A percentile compares a stretch with the other conserved stretches of the same genome.
phyloP scores from a whole-genome alignment of 2,888 invertebrate genomes.

The Caenorhabditis zanzibari region DNA sequence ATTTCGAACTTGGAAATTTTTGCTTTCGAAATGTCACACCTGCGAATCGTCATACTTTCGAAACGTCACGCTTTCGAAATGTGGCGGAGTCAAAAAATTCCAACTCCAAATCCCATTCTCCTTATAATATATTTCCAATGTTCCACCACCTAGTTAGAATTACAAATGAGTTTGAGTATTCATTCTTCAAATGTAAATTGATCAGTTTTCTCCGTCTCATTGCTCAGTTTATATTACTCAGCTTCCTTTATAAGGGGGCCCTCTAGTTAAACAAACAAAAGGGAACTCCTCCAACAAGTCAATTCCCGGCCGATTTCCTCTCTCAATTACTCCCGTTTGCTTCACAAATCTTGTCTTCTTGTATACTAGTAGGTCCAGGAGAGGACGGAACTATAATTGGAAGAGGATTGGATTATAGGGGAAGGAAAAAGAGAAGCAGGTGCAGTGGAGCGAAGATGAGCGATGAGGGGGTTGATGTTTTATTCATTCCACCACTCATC shows the following conservation, averaged over 20 bases:
- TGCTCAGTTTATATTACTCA: slow-evolving; percentile 8
- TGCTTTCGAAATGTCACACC: no score
- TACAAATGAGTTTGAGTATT: slow-evolving; percentile 27
- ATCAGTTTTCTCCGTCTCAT: slow-evolving; percentile 24
- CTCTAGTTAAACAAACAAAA: slow-evolving; percentile 4
- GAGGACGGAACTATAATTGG: slow-evolving; percentile 40
- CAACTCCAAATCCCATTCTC: no score
- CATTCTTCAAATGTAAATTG: slow-evolving; percentile 13
- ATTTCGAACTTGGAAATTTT: no score
- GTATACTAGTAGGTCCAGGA: neutral
- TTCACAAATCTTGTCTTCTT: slow-evolving; percentile 12
- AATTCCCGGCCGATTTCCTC: slow-evolving; percentile 37
- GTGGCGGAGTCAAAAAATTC: no score
- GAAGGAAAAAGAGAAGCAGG: slow-evolving; percentile 30
- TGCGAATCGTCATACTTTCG: no score
- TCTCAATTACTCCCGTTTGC: slow-evolving; percentile 38
- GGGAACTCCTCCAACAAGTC: slow-evolving; percentile 3
- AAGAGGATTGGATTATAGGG: slow-evolving; percentile 10
- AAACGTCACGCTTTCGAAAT: no score
- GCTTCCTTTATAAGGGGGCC: neutral
- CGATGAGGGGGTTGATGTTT: slow-evolving; percentile 43
- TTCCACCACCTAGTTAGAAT: slow-evolving; percentile 27
- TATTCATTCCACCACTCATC: slow-evolving; percentile 48
- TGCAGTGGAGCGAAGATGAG: slow-evolving; percentile 52
- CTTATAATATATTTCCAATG: neutral